Percentiles rank a stretch among this genome's conserved stretches.
These are phyloP conservation scores for Spodoptera exigua DNA, from an alignment of 2,888 invertebrate species.

Conservation along the genomic window DNA sequence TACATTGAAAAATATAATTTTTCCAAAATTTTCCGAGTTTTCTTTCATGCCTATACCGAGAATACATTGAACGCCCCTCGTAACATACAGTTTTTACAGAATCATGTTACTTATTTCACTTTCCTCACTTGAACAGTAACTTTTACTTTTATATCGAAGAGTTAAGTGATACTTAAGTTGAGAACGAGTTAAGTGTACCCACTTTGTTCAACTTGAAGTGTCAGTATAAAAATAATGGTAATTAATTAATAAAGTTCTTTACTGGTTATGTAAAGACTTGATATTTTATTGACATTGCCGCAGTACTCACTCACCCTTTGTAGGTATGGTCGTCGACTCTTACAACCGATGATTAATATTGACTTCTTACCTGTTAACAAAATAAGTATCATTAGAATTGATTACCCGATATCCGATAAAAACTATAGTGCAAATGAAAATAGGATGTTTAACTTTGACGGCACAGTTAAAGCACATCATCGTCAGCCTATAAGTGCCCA, in stretches of 20 bases:
- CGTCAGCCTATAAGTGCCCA: too few species aligned
- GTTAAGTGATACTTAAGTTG: slow-evolving; percentile 41
- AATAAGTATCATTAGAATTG: slow-evolving; percentile 17
- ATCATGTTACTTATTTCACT: slow-evolving; percentile 38
- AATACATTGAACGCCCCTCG: too few species aligned
- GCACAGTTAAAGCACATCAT: too few species aligned
- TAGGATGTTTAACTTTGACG: too few species aligned
- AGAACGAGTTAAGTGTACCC: slow-evolving; percentile 30
- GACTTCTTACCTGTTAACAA: slow-evolving; percentile 49
- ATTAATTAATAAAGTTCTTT: slow-evolving; percentile 27
- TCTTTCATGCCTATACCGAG: too few species aligned
- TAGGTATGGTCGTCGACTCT: not conserved
- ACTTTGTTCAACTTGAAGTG: slow-evolving; percentile 33
- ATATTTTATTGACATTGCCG: not conserved
- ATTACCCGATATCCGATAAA: too few species aligned
- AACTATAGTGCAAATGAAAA: too few species aligned
- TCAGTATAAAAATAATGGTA: slow-evolving; percentile 15
- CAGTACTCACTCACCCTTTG: not conserved
- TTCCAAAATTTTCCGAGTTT: too few species aligned
- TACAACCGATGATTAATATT: not conserved
- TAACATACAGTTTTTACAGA: slow-evolving; percentile 14
- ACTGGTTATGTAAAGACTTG: slow-evolving; percentile 1
- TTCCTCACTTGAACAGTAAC: slow-evolving; percentile 29
- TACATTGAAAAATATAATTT: too few species aligned
- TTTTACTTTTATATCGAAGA: slow-evolving; percentile 49